These are phyloP conservation scores for Drosophila varians DNA, from an alignment of 1,140 invertebrate genomes.

Conservation along the genomic window DNA sequence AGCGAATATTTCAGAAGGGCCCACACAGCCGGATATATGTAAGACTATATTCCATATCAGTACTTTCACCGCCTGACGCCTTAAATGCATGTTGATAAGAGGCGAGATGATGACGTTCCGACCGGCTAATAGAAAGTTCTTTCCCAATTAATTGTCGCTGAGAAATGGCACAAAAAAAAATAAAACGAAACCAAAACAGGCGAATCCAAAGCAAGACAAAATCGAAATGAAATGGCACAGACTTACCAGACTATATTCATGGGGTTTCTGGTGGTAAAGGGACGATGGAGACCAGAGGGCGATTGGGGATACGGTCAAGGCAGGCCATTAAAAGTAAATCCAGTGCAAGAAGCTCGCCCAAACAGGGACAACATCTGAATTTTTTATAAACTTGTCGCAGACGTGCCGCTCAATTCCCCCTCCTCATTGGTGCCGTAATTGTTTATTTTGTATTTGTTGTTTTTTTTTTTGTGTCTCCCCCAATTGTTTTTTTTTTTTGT, in stretches of 20 bases:
- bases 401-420: slow-evolving; percentile 47
- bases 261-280: not conserved
- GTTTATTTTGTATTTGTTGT: slow-evolving; percentile 45
- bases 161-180: slow-evolving; percentile 66
- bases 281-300: not conserved
- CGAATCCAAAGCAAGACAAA: slow-evolving; percentile 16
- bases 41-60: slow-evolving; percentile 45
- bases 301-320: slow-evolving; percentile 42
- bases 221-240: slow-evolving; percentile 37
- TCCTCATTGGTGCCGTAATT: slow-evolving; percentile 59
- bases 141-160: slow-evolving; percentile 67
- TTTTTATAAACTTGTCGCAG: slow-evolving; percentile 71
- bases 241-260: slow-evolving; percentile 11
- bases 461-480: slow-evolving; percentile 12
- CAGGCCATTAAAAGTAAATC: slow-evolving; percentile 77
- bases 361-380: slow-evolving; percentile 58
- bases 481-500: slow-evolving; percentile 13
- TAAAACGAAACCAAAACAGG: slow-evolving; percentile 30
- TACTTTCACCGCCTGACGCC: slow-evolving; percentile 68
- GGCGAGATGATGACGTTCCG: slow-evolving; percentile 47
- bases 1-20: slow-evolving; percentile 27
- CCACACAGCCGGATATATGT: slow-evolving; percentile 31
- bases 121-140: slow-evolving; percentile 76
- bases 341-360: slow-evolving; percentile 63
- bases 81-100: slow-evolving; percentile 76